phyloP scores from a whole-genome alignment of 2,797 vertebrate species.

The Thamnophis elegans region DNA sequence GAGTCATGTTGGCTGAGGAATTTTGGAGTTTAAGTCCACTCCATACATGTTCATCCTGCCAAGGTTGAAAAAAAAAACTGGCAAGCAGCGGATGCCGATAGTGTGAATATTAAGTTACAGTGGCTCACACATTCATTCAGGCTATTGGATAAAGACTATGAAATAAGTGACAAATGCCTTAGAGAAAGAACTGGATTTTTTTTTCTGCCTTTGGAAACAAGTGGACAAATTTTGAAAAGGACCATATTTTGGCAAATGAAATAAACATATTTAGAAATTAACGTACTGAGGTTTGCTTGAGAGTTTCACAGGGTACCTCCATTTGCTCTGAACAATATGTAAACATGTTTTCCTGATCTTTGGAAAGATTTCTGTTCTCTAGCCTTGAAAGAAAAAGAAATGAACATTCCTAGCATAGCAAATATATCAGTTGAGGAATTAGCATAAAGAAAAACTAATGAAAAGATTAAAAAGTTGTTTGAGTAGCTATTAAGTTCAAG shows the following conservation, averaged over 20 bases:
- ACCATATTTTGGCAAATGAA: background rate
- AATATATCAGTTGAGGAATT: background rate
- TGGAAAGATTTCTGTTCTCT: background rate
- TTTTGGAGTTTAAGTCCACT: background rate
- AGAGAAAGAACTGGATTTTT: background rate
- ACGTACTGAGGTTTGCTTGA: background rate
- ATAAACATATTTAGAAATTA: constrained; percentile 7
- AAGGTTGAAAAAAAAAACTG: background rate
- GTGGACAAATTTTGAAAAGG: background rate
- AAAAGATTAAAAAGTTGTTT: background rate
- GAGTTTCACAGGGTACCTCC: background rate
- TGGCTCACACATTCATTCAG: background rate
- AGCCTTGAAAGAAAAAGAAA: background rate
- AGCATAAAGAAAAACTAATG: background rate
- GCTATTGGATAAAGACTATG: background rate
- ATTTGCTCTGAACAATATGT: background rate
- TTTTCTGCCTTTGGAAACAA: background rate
- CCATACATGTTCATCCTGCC: background rate
- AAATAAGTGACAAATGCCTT: background rate
- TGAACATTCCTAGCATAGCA: constrained; percentile 6
- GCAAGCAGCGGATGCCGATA: background rate
- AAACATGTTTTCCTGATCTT: background rate
- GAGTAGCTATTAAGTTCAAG: background rate
- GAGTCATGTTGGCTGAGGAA: background rate
- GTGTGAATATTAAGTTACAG: background rate